Conservation (phyloP, 2,888 invertebrate species). For the Pimpla rufipes region DNA sequence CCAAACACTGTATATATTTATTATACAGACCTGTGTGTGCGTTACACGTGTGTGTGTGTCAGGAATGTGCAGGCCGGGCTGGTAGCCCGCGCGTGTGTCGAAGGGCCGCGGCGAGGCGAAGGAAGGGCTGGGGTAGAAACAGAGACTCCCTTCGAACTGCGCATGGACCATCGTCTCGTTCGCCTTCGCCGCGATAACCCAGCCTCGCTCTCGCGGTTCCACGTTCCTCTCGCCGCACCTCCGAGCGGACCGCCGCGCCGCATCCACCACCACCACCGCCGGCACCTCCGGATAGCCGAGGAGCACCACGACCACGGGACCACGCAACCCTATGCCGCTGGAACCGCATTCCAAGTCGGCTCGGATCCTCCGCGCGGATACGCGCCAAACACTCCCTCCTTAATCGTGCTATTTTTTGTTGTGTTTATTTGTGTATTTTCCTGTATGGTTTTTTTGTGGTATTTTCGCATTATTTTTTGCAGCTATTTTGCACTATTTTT, state of each 20-base stretch:
- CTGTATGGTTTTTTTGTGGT: too few species aligned
- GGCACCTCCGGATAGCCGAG: constrained; percentile 59
- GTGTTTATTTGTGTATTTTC: too few species aligned
- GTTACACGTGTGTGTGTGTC: neutral
- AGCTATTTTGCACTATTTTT: too few species aligned
- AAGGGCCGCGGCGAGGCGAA: constrained; percentile 12
- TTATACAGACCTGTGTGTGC: neutral
- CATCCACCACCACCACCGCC: constrained; percentile 46
- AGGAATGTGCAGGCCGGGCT: neutral
- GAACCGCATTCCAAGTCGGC: constrained; percentile 83
- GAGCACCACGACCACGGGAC: constrained; percentile 66
- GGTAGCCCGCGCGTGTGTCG: constrained; percentile 9
- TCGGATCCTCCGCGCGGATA: constrained; percentile 71
- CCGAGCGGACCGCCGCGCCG: constrained; percentile 34
- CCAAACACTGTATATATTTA: constrained; percentile 5
- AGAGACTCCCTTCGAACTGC: constrained; percentile 33
- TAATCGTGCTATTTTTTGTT: too few species aligned
- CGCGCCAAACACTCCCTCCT: constrained; percentile 66
- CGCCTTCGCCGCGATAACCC: neutral
- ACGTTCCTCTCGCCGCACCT: constrained; percentile 52
- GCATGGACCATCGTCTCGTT: constrained; percentile 9
- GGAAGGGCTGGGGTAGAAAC: constrained; percentile 41
- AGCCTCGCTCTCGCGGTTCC: constrained; percentile 30
- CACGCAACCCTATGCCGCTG: constrained; percentile 73
- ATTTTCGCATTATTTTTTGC: too few species aligned